These are phyloP conservation scores for Synergus umbraculus DNA, from an alignment of 2,888 invertebrate genomes.

Conservation along the genomic window DNA sequence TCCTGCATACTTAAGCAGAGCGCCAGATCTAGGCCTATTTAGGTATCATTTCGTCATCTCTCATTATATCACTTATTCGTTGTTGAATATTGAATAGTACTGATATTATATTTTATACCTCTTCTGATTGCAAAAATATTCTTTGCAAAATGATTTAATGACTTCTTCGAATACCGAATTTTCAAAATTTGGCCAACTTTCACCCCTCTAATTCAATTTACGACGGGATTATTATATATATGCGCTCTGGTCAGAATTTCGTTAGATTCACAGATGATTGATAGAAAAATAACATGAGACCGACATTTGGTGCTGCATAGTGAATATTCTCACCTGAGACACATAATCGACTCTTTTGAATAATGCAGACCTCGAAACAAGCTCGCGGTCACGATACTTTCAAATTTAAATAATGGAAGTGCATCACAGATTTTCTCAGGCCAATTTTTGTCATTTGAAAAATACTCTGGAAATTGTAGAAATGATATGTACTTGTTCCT, in stretches of 20 bases:
- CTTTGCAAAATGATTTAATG: background rate
- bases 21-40: slow-evolving; percentile 15
- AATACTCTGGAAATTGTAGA: background rate
- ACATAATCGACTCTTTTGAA: slow-evolving; percentile 27
- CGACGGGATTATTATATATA: background rate
- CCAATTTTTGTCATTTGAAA: background rate
- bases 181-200: background rate
- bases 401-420: slow-evolving; percentile 29
- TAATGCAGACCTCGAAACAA: slow-evolving; percentile 17
- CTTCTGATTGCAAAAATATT: background rate
- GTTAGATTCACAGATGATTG: background rate
- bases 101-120: background rate
- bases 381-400: slow-evolving; percentile 28
- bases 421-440: slow-evolving; percentile 5
- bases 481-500: background rate
- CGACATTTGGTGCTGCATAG: background rate
- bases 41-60: slow-evolving; percentile 6
- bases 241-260: background rate
- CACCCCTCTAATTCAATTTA: background rate
- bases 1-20: slow-evolving; percentile 6
- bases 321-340: slow-evolving; percentile 3
- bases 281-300: background rate
- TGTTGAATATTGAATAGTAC: background rate
- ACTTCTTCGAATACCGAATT: background rate
- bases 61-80: slow-evolving; percentile 12